Conservation (phyloP, 2,888 invertebrate genomes). For the Erebia ligea region DNA sequence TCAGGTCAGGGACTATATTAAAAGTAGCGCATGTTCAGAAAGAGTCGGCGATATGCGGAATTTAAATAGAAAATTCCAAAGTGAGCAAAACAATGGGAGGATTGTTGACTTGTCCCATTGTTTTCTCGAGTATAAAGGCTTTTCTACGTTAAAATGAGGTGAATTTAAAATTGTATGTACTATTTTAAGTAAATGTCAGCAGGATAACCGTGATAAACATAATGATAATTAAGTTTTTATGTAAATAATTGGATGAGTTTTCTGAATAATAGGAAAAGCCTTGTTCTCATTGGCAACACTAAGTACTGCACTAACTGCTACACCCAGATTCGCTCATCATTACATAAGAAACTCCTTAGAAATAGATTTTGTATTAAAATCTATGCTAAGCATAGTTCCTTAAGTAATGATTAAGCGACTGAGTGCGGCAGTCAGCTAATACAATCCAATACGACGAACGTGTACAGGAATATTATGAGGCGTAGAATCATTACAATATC, state of each 20-base stretch:
- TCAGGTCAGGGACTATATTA: slow-evolving; percentile 39
- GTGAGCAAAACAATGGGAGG: slow-evolving; percentile 44
- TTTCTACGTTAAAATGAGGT: slow-evolving; percentile 33
- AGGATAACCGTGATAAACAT: neutral
- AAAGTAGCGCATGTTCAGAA: slow-evolving; percentile 41
- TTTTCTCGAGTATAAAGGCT: slow-evolving; percentile 35
- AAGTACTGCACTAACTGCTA: no score
- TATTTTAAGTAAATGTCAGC: slow-evolving; percentile 34
- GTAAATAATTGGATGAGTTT: neutral
- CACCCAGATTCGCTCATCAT: no score
- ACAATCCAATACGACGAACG: no score
- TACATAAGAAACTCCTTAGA: no score
- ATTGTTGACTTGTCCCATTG: slow-evolving; percentile 24
- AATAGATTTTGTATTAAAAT: no score
- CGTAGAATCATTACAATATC: neutral
- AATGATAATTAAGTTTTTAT: neutral
- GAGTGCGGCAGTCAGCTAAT: no score
- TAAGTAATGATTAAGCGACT: no score
- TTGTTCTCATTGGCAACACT: no score
- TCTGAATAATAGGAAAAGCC: neutral
- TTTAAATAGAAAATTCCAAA: slow-evolving; percentile 58
- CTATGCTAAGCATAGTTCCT: no score
- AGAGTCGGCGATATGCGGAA: slow-evolving; percentile 49
- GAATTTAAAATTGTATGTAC: slow-evolving; percentile 27
- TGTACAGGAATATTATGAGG: neutral